These are phyloP conservation scores for Corvus cornix DNA, from an alignment of 2,113 vertebrate genomes.

Conservation along the genomic window DNA sequence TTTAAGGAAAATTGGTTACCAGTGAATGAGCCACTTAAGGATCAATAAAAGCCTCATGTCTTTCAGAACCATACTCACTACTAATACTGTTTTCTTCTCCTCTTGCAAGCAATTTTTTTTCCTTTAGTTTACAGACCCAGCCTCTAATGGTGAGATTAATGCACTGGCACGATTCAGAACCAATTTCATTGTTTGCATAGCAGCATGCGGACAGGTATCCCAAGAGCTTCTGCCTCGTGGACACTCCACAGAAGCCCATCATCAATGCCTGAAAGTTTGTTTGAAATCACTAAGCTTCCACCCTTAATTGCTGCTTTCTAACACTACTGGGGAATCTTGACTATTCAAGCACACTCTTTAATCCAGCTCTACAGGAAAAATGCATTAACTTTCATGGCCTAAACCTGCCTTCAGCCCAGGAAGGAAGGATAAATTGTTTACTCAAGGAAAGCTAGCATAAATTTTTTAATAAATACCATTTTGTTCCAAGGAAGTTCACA, in stretches of 20 bases:
- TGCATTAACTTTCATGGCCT: conserved; percentile 87
- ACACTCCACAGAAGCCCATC: conserved; percentile 51
- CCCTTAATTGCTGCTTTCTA: conserved; percentile 74
- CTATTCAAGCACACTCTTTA: conserved; percentile 72
- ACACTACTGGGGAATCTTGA: conserved; percentile 63
- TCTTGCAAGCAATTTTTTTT: not conserved
- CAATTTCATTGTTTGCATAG: conserved; percentile 30
- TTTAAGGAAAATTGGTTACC: conserved; percentile 19
- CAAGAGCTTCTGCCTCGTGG: conserved; percentile 30
- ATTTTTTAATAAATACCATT: conserved; percentile 90
- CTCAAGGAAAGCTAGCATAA: conserved; percentile 82
- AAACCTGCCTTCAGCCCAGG: conserved; percentile 69
- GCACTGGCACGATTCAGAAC: not conserved
- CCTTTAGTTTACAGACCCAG: not conserved
- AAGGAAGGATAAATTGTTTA: conserved; percentile 77
- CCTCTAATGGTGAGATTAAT: conserved; percentile 40
- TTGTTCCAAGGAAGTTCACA: conserved; percentile 81
- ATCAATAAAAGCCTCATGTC: conserved; percentile 37
- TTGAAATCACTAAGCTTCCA: conserved; percentile 70
- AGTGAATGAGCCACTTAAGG: conserved; percentile 36
- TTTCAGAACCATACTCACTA: conserved; percentile 29
- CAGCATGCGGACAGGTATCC: conserved; percentile 42
- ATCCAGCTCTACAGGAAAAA: conserved; percentile 84
- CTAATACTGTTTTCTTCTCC: conserved; percentile 18
- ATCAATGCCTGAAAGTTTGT: conserved; percentile 52